A percentile compares a stretch with the other conserved stretches of the same genome.
Conservation (phyloP, 2,113 vertebrate species). For the Romanogobio albipinnatus region DNA sequence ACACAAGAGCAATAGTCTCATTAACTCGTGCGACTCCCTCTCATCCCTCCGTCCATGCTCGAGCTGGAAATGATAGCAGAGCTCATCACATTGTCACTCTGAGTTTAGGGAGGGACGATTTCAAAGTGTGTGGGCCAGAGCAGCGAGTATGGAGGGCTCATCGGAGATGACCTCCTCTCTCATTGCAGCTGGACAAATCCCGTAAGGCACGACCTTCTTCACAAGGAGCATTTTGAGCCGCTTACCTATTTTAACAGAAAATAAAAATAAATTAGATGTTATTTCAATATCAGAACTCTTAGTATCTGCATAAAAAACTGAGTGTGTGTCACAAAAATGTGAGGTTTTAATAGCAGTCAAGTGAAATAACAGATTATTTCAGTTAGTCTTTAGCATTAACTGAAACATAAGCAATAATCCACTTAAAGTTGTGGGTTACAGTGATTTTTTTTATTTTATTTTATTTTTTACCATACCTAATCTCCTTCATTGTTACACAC, state of each 20-base stretch:
- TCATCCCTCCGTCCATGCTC: conserved; percentile 74
- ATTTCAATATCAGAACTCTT: conserved; percentile 17
- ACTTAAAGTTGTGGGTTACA: not conserved
- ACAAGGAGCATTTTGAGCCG: conserved; percentile 62
- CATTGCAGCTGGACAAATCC: conserved; percentile 60
- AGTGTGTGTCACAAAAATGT: not conserved
- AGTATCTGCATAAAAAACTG: not conserved
- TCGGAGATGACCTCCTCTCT: conserved; percentile 55
- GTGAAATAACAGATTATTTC: not conserved
- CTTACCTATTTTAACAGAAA: conserved; percentile 65
- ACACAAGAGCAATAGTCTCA: conserved; percentile 67
- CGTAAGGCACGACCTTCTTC: conserved; percentile 52
- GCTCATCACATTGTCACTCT: conserved; percentile 68
- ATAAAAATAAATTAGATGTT: conserved; percentile 35
- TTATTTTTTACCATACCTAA: not conserved
- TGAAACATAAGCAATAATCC: not conserved
- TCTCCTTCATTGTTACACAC: not conserved
- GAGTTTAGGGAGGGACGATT: conserved; percentile 60
- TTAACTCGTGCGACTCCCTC: conserved; percentile 74
- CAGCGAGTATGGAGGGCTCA: conserved; percentile 53
- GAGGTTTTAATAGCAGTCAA: not conserved
- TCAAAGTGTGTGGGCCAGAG: conserved; percentile 55
- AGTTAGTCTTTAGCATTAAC: not conserved
- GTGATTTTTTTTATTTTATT: not conserved
- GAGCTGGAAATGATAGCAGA: conserved; percentile 57